Percentiles rank a stretch among this genome's conserved stretches.
phyloP scores from a whole-genome alignment of 2,888 invertebrate genomes.

The Uropetala carovei region DNA sequence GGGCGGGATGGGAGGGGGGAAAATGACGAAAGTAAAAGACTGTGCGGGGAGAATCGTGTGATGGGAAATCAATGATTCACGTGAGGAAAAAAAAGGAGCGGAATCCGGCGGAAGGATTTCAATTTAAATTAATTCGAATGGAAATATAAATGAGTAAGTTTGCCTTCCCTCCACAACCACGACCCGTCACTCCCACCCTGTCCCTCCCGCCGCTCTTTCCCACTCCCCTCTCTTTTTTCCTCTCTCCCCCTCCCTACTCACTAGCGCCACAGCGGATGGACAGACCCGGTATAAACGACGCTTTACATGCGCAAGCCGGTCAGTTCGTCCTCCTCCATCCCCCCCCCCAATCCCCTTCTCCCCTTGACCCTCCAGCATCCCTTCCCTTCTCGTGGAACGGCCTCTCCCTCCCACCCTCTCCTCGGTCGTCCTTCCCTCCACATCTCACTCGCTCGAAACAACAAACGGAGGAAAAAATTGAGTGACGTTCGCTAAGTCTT shows the following conservation, averaged over 20 bases:
- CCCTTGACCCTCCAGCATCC: no score
- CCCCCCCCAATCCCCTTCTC: no score
- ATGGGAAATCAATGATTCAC: conserved; percentile 32
- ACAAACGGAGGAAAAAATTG: conserved; percentile 1
- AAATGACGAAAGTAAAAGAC: no score
- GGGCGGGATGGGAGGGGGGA: not conserved
- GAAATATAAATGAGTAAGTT: conserved; percentile 31
- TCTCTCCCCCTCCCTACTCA: not conserved
- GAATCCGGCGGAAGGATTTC: conserved; percentile 32
- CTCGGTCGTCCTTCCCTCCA: no score
- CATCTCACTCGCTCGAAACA: not conserved
- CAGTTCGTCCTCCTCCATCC: no score
- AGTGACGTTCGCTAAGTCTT: not conserved
- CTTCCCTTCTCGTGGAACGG: no score
- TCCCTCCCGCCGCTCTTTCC: not conserved
- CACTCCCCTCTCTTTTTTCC: no score
- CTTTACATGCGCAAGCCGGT: not conserved
- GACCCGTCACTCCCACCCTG: not conserved
- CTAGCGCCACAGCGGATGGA: not conserved
- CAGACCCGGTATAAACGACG: not conserved
- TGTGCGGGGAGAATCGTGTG: not conserved
- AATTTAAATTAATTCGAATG: conserved; percentile 35
- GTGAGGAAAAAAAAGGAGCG: not conserved
- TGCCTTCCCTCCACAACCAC: conserved; percentile 3
- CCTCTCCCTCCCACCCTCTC: not conserved